Evolutionary conservation across 2,113 vertebrate species (phyloP).

Genomic region (Pangasianodon hypophthalmus): DNA sequence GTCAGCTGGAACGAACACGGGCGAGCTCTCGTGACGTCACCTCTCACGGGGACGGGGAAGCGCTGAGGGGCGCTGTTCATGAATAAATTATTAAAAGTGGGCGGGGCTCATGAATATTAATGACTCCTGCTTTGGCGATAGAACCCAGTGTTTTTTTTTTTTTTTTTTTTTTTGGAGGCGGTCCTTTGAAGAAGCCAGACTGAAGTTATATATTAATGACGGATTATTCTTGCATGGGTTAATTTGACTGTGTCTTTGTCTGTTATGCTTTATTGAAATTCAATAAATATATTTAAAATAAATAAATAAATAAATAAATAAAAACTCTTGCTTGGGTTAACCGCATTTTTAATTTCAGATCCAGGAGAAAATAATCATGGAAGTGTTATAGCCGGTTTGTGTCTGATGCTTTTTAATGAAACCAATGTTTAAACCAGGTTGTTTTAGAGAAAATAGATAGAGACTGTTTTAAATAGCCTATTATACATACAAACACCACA

Average conservation of each 20-base stretch:
- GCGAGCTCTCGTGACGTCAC: conserved; percentile 75
- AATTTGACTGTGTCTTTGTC: neutral
- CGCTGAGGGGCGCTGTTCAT: conserved; percentile 58
- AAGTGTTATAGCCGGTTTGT: neutral
- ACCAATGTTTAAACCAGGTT: neutral
- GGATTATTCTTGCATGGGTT: neutral
- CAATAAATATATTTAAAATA: no score
- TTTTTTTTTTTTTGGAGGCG: neutral
- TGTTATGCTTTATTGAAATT: no score
- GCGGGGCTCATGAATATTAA: conserved; percentile 65
- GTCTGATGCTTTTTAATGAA: neutral
- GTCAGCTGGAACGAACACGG: conserved; percentile 83
- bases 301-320: no score
- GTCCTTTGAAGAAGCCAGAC: no score
- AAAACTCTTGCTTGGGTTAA: no score
- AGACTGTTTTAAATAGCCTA: neutral
- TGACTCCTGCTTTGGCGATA: conserved; percentile 21
- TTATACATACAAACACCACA: neutral
- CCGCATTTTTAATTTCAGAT: no score
- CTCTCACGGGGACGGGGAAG: conserved; percentile 71
- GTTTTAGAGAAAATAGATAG: neutral
- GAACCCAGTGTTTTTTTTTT: neutral
- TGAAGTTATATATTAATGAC: neutral
- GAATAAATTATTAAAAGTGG: conserved; percentile 46
- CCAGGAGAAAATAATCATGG: conserved; percentile 15